A percentile compares a stretch with the other conserved stretches of the same genome.
Conservation (phyloP, 92 coral and sea anemone species). For the Heliopora coerulea region DNA sequence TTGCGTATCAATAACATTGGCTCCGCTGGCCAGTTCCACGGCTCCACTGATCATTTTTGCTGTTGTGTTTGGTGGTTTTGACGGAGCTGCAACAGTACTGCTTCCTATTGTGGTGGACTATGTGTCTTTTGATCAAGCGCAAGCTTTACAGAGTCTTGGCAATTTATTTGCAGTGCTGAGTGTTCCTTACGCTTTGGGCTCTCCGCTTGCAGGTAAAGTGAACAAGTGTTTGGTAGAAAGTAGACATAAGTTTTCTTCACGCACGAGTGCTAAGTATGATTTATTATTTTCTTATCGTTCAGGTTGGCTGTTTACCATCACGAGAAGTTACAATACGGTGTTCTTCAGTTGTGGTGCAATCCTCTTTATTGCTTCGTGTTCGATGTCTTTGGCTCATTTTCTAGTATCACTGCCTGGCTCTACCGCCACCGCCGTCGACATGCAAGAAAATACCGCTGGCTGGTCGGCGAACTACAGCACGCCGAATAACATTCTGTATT, state of each 20-base stretch:
- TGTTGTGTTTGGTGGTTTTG: slow-evolving; percentile 1
- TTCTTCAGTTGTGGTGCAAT: slow-evolving; percentile 19
- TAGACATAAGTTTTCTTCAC: neutral
- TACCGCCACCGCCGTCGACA: slow-evolving; percentile 1
- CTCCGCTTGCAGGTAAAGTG: slow-evolving; percentile 31
- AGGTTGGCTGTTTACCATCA: slow-evolving; percentile 20
- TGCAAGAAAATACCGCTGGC: slow-evolving; percentile 5
- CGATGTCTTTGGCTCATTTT: neutral
- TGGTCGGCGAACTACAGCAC: neutral
- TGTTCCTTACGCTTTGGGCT: slow-evolving; percentile 21
- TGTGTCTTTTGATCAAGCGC: slow-evolving; percentile 11
- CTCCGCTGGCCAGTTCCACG: slow-evolving; percentile 15
- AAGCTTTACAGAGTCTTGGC: slow-evolving; percentile 22
- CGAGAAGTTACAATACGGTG: slow-evolving; percentile 20
- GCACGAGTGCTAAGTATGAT: neutral
- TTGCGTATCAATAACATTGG: slow-evolving; percentile 12
- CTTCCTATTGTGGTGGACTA: slow-evolving; percentile 29
- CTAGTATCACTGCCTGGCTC: neutral
- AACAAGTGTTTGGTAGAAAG: too few relatives aligned
- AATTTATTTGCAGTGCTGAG: slow-evolving; percentile 10
- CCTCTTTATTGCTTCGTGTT: slow-evolving; percentile 25
- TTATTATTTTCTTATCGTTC: neutral
- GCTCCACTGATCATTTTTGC: neutral
- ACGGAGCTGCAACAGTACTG: slow-evolving; percentile 1
- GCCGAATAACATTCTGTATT: neutral